Evolutionary conservation across 1,140 invertebrate species (phyloP).

Genomic region (Hypothenemus hampei): DNA sequence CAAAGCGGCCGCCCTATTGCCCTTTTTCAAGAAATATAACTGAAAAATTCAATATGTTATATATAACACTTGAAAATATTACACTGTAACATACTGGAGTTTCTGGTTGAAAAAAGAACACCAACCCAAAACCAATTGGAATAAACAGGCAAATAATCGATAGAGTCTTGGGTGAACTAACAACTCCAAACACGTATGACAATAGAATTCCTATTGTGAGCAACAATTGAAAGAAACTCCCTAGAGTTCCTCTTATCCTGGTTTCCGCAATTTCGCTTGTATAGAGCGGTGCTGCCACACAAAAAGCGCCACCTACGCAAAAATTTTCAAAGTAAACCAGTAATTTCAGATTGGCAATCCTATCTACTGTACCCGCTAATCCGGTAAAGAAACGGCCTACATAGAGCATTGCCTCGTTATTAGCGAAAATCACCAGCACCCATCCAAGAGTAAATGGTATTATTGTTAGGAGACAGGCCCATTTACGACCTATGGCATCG

Average conservation of each 20-base stretch:
- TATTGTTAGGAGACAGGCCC: conserved; percentile 57
- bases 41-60: not conserved
- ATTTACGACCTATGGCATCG: conserved; percentile 63
- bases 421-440: conserved; percentile 57
- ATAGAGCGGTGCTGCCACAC: conserved; percentile 62
- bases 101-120: conserved; percentile 67
- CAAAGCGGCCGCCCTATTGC: conserved; percentile 58
- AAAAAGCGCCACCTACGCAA: conserved; percentile 32
- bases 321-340: not conserved
- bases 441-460: conserved; percentile 65
- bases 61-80: not conserved
- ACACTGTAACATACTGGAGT: conserved; percentile 49
- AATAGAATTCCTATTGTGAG: conserved; percentile 60
- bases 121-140: conserved; percentile 54
- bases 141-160: conserved; percentile 55
- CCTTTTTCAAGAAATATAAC: conserved; percentile 51
- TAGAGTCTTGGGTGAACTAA: conserved; percentile 45
- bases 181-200: conserved; percentile 52
- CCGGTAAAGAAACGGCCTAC: conserved; percentile 63
- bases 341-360: not conserved
- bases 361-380: conserved; percentile 20
- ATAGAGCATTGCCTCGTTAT: conserved; percentile 56
- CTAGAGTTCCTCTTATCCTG: conserved; percentile 62
- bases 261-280: conserved; percentile 65
- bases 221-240: conserved; percentile 62